Evolutionary conservation across 2,797 vertebrate species (phyloP), one percentile per base, ranked within the genome.

Genomic region (Periparus ater): DNA sequence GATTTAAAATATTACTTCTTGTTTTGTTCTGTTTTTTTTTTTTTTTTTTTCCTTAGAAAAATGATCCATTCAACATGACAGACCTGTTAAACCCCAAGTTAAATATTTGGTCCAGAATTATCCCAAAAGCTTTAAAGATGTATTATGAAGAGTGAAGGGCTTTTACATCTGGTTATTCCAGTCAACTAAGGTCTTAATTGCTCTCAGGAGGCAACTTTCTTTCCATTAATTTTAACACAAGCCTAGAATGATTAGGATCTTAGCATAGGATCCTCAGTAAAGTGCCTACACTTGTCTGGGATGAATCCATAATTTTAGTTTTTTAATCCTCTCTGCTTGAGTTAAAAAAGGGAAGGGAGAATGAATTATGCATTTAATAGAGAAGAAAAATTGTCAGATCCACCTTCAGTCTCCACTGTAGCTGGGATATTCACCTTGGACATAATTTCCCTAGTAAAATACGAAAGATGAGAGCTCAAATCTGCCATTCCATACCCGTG

Each of bases 91-190:
- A 67, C 5, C 7, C 2, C 25, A 86, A 57, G 82, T 90, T 90
- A 96, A 96, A 85, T 93, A 93, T 95, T 94, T 95, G 38, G 54
- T 81, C 38, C 68, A 72, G 47, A 80, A 91, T 93, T 88, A 96
- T 78, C 50, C 48, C 50, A 65, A 47, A 78, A 90, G 73, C 54
- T 88, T 94, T 84, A 75, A 34, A 81, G 58, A 63, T 57, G 44
- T 50, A 88, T 68, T 65, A 86, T 47, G 73, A 90, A 81, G 73
- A 94, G 15, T 44, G 73, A 94, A 86, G 47, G 51, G 76, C 38
- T 94, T 90, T 96, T 92, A 87, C 32, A 80, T 48, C 55, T 89
- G 45, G 45, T 84, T 91, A 70, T 93, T 92, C 85, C 58, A 88
- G 76, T 75, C 83, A 91, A 20, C 65, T 91, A n/a, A 73, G 26